Conservation (phyloP, 2,113 vertebrate genomes). For the Oreochromis tanganicae region DNA sequence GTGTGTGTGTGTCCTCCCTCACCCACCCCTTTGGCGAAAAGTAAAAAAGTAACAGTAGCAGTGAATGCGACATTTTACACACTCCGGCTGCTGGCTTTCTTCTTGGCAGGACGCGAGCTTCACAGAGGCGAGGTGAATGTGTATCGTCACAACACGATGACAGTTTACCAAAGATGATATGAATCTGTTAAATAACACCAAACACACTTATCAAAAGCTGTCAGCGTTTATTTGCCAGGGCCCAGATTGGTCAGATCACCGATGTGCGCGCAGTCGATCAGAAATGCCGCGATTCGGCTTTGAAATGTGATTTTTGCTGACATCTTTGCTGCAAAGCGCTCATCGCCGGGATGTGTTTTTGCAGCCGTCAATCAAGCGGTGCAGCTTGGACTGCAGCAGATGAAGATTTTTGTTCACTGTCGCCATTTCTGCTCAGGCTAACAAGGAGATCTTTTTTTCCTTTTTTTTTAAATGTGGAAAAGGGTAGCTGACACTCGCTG, state of each 20-base stretch:
- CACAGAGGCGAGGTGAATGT: constrained; percentile 21
- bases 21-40: neutral
- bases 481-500: neutral
- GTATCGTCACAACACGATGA: neutral
- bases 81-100: neutral
- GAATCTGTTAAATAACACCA: constrained; percentile 42
- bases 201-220: constrained; percentile 42
- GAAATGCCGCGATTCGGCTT: neutral
- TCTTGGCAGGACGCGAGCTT: neutral
- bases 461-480: neutral
- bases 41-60: neutral
- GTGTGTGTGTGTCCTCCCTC: neutral
- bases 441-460: neutral
- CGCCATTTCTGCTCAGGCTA: neutral
- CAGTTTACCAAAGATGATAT: constrained; percentile 46
- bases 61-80: neutral
- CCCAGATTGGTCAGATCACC: constrained; percentile 33
- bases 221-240: constrained; percentile 23
- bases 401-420: neutral
- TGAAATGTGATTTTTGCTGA: constrained; percentile 24
- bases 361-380: constrained; percentile 16
- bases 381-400: neutral
- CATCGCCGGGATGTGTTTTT: neutral
- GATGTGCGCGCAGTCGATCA: neutral
- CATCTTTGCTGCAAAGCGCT: constrained; percentile 23